These are phyloP conservation scores for Pionites leucogaster DNA, from an alignment of 2,113 vertebrate genomes.

Conservation along the genomic window DNA sequence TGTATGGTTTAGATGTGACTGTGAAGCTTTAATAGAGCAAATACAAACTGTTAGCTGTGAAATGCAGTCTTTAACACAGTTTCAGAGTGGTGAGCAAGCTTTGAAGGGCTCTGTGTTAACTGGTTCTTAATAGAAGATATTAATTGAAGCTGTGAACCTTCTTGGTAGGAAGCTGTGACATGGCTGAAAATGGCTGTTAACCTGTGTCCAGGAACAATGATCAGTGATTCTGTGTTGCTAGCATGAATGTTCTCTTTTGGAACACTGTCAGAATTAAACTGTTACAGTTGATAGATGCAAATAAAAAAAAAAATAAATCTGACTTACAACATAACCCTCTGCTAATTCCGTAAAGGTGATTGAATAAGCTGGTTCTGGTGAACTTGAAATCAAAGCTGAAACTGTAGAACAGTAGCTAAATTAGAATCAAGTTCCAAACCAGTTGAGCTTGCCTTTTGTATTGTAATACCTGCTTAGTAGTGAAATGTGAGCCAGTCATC, in stretches of 20 bases:
- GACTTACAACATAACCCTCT: not conserved
- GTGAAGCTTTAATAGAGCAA: conserved; percentile 39
- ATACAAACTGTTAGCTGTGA: not conserved
- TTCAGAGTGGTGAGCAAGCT: conserved; percentile 17
- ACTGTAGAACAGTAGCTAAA: conserved; percentile 30
- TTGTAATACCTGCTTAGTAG: conserved; percentile 52
- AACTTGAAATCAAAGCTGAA: conserved; percentile 49
- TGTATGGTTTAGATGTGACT: not conserved
- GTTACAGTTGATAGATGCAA: not conserved
- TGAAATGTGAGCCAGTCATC: conserved; percentile 51
- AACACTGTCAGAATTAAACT: not conserved
- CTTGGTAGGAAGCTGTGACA: not conserved
- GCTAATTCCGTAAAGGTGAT: not conserved
- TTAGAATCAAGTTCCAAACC: conserved; percentile 42
- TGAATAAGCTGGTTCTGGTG: not conserved
- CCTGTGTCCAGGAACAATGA: not conserved
- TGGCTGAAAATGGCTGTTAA: not conserved
- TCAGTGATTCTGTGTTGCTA: not conserved
- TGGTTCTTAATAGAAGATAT: not conserved
- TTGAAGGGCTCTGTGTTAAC: conserved; percentile 35
- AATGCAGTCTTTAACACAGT: not conserved
- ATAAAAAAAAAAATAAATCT: not conserved
- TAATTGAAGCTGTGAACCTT: not conserved
- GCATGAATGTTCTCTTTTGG: not conserved
- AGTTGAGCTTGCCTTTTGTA: conserved; percentile 64